Base-by-base conservation (phyloP, 2,888 invertebrate species). In the Capitulum mitella region DNA sequence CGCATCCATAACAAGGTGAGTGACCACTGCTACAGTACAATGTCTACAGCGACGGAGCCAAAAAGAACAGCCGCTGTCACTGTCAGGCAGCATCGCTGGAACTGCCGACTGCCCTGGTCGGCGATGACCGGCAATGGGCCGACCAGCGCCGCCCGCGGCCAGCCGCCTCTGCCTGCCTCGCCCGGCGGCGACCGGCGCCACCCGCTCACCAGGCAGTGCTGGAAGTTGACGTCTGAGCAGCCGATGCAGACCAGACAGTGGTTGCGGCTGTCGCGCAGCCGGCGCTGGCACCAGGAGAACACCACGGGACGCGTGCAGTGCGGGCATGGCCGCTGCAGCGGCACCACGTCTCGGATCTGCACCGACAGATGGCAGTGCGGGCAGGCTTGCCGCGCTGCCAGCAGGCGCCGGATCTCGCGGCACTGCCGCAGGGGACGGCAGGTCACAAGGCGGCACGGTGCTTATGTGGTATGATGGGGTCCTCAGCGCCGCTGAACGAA, bases 181-280 rank as follows among this genome's bases (percentile, higher is more conserved):
- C n/a, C n/a, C n/a, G 51, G n/a, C n/a, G n/a, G n/a, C 58, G n/a
- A 6, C 29, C n/a, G n/a, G 29, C n/a, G n/a, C n/a, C 14, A 14
- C 29, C 6, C 29, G 10, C 29, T 70, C 12, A 70, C 70, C 70
- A 70, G 26, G 26, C 70, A 70, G 70, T 70, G 70, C 70, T 40
- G 70, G 70, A 70, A 70, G 70, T 70, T 37, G 70, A 70, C 70
- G 22, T 70, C 70, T 37, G 37, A 40, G 70, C 70, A 70, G 70
- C 70, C 70, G 40, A 70, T 70, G 70, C 70, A 70, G 37, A 70
- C 70, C 70, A 70, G 70, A 26, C 70, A 70, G 37, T 70, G 70
- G 40, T 70, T 70, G 37, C 70, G 70, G 40, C 70, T 70, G 70
- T 37, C 8, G 70, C 70, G 70, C 70, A 70, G 70, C 32, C 22